Percentiles rank a stretch among this genome's conserved stretches.
These are phyloP conservation scores for Sebastes goodei DNA, from an alignment of 2,797 vertebrate genomes.

Conservation along the genomic window DNA sequence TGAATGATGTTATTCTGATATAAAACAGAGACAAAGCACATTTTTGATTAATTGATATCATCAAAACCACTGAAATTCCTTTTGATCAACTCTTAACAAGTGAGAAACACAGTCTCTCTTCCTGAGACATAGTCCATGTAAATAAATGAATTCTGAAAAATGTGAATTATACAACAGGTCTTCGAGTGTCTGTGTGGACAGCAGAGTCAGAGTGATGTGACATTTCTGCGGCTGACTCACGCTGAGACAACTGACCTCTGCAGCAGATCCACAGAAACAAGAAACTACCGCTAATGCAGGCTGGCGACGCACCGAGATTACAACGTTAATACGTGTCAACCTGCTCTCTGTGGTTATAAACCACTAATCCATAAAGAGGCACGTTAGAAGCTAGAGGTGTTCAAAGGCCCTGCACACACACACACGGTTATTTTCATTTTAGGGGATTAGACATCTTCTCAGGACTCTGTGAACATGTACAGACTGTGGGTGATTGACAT, in stretches of 20 bases:
- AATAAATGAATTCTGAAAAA: background rate
- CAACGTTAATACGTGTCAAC: background rate
- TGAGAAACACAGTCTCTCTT: background rate
- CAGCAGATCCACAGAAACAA: background rate
- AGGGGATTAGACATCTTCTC: background rate
- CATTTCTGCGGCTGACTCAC: conserved; percentile 15
- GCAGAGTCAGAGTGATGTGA: conserved; percentile 16
- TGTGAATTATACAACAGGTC: background rate
- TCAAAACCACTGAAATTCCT: rapidly evolving
- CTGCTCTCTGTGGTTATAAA: conserved; percentile 20
- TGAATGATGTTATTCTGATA: background rate
- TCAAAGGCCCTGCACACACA: background rate
- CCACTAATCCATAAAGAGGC: conserved; percentile 24
- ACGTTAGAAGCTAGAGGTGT: background rate
- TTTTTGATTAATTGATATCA: background rate
- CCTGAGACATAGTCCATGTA: background rate
- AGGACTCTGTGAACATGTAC: background rate
- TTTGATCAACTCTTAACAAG: background rate
- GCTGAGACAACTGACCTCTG: background rate
- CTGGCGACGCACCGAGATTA: conserved; percentile 25
- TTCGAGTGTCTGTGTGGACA: background rate
- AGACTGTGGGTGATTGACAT: background rate
- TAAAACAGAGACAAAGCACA: background rate
- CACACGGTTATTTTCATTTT: background rate
- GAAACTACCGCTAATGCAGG: conserved; percentile 10